A percentile compares a stretch with the other conserved stretches of the same genome.
phyloP scores from a whole-genome alignment of 2,888 invertebrate genomes.

The Lasioglossum villosulum region DNA sequence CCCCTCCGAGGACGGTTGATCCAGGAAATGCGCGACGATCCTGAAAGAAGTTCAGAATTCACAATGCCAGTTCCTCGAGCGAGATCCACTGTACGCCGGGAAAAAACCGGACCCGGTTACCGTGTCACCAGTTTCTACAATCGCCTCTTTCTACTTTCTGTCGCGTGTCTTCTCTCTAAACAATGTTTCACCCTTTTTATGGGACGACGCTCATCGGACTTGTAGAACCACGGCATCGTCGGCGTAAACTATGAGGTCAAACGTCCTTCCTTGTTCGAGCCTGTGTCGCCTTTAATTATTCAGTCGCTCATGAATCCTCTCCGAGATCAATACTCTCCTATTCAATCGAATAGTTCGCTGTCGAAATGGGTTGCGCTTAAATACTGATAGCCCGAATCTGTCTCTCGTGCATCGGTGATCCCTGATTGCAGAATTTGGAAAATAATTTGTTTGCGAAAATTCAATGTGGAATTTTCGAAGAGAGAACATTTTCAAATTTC shows the following conservation, averaged over 20 bases:
- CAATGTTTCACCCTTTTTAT: slow-evolving; percentile 17
- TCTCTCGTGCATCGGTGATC: neutral
- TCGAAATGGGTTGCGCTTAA: neutral
- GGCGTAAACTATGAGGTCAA: slow-evolving; percentile 8
- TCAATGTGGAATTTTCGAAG: neutral
- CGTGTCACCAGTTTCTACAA: slow-evolving; percentile 59
- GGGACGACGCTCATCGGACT: neutral
- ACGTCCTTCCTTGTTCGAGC: neutral
- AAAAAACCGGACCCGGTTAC: slow-evolving; percentile 60
- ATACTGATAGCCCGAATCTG: neutral
- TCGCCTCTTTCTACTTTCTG: slow-evolving; percentile 43
- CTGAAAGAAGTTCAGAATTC: slow-evolving; percentile 26
- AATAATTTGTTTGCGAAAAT: neutral
- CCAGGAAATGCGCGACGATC: slow-evolving; percentile 55
- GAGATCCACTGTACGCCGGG: slow-evolving; percentile 19
- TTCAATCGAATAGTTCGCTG: neutral
- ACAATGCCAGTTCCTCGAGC: slow-evolving; percentile 29
- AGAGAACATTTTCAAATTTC: neutral
- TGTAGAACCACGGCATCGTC: neutral
- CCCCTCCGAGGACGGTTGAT: slow-evolving; percentile 16
- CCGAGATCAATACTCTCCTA: neutral
- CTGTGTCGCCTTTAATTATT: neutral
- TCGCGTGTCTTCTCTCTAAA: neutral
- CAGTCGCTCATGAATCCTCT: neutral
- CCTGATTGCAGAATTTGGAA: neutral